These are phyloP conservation scores for Dendrocincla tyrannina DNA, from an alignment of 2,797 vertebrate genomes.

Conservation along the genomic window DNA sequence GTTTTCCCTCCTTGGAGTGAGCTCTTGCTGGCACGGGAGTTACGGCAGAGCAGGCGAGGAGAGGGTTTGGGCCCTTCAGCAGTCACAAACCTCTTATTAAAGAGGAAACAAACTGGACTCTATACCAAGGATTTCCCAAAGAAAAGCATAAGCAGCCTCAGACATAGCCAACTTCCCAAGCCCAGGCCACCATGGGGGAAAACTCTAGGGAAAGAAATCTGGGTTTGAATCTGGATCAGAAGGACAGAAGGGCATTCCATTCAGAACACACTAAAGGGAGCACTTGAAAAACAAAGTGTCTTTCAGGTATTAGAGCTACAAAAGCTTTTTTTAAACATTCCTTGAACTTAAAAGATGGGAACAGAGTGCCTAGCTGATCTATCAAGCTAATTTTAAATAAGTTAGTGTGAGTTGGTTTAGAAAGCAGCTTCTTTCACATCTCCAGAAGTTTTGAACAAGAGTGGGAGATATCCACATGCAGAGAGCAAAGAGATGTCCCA, in stretches of 20 bases:
- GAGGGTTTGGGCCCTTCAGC: background rate
- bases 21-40: background rate
- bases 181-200: background rate
- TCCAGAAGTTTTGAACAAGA: background rate
- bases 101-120: background rate
- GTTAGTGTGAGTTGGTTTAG: background rate
- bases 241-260: background rate
- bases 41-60: background rate
- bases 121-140: background rate
- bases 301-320: background rate
- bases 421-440: background rate
- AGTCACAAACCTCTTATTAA: background rate
- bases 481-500: background rate
- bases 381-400: background rate
- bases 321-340: constrained; percentile 4
- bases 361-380: background rate
- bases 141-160: background rate
- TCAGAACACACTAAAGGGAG: background rate
- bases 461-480: background rate
- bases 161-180: background rate
- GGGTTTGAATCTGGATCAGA: background rate
- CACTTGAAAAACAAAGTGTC: background rate
- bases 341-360: background rate
- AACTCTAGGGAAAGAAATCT: background rate
- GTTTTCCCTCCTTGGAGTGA: background rate